Percentiles rank a stretch among this genome's conserved stretches.
Evolutionary conservation across 1,140 invertebrate genomes (phyloP).

Genomic region (Drosophila insularis): DNA sequence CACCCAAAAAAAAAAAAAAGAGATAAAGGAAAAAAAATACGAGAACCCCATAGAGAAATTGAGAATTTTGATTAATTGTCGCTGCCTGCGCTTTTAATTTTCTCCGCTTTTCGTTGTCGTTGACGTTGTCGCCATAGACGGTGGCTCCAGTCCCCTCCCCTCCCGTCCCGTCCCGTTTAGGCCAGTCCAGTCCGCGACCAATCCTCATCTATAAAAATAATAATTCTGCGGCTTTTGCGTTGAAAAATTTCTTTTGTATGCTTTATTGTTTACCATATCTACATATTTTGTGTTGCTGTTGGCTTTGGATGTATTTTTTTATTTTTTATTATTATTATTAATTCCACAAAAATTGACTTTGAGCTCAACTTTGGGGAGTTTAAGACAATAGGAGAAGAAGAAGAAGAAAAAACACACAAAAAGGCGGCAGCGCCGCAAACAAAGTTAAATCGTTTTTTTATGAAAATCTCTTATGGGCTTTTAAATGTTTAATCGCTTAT

Average conservation of each 20-base stretch:
- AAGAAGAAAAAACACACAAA: background rate
- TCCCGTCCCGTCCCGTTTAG: no score
- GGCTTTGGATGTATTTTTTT: background rate
- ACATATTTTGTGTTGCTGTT: constrained; percentile 5
- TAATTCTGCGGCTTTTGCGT: constrained; percentile 63
- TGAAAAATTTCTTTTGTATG: constrained; percentile 68
- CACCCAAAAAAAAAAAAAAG: background rate
- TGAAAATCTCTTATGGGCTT: constrained; percentile 80
- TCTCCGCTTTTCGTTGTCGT: constrained; percentile 44
- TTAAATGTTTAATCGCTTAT: constrained; percentile 81
- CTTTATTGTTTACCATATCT: constrained; percentile 54
- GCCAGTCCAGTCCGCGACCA: background rate
- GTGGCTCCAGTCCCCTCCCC: background rate
- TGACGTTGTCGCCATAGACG: constrained; percentile 27
- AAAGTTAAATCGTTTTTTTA: constrained; percentile 78
- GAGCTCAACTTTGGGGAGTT: background rate
- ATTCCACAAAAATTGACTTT: constrained; percentile 29
- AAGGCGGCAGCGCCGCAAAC: constrained; percentile 52
- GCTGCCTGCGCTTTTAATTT: constrained; percentile 72
- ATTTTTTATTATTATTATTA: constrained; percentile 46
- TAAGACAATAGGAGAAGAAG: constrained; percentile 23
- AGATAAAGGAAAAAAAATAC: no score
- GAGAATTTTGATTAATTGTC: constrained; percentile 72
- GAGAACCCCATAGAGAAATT: constrained; percentile 15
- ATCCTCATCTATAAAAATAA: constrained; percentile 47